Conservation (phyloP, 2,888 invertebrate species). For the Zygogramma bicolorata region DNA sequence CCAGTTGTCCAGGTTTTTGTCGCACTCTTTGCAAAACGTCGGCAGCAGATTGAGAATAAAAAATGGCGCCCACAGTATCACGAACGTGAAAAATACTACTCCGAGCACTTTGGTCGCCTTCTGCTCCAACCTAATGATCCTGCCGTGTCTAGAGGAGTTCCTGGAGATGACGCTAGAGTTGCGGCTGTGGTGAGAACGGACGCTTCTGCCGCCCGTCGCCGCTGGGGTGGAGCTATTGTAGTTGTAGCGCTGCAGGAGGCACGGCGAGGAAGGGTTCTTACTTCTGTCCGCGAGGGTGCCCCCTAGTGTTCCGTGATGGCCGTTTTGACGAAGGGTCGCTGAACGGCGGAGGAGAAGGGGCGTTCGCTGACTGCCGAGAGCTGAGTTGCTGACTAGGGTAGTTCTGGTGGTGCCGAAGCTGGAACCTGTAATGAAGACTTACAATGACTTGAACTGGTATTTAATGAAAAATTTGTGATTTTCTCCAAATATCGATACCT, state of each 20-base stretch:
- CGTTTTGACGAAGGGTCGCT: constrained; percentile 72
- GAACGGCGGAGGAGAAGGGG: constrained; percentile 71
- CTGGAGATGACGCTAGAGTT: constrained; percentile 86
- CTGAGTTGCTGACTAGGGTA: constrained; percentile 70
- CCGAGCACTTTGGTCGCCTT: constrained; percentile 97
- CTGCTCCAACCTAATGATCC: constrained; percentile 89
- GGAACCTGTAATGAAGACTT: constrained; percentile 66
- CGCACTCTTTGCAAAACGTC: constrained; percentile 85
- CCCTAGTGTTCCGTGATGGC: constrained; percentile 53
- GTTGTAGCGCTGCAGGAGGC: constrained; percentile 67
- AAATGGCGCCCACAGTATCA: constrained; percentile 96
- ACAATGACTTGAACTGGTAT: no score
- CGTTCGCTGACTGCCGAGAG: constrained; percentile 56
- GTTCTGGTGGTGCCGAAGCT: constrained; percentile 79
- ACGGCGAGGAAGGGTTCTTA: constrained; percentile 71
- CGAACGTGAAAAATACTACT: constrained; percentile 94
- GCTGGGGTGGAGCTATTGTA: constrained; percentile 49
- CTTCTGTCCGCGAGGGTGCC: constrained; percentile 55
- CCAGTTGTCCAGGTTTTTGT: constrained; percentile 79
- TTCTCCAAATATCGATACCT: no score
- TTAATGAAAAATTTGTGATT: no score
- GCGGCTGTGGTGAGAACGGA: constrained; percentile 80
- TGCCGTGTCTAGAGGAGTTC: constrained; percentile 84
- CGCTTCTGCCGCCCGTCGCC: constrained; percentile 57
- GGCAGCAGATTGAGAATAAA: constrained; percentile 90